A percentile compares a stretch with the other conserved stretches of the same genome.
Conservation (phyloP, 2,888 invertebrate species). For the Malthinus flaveolus region DNA sequence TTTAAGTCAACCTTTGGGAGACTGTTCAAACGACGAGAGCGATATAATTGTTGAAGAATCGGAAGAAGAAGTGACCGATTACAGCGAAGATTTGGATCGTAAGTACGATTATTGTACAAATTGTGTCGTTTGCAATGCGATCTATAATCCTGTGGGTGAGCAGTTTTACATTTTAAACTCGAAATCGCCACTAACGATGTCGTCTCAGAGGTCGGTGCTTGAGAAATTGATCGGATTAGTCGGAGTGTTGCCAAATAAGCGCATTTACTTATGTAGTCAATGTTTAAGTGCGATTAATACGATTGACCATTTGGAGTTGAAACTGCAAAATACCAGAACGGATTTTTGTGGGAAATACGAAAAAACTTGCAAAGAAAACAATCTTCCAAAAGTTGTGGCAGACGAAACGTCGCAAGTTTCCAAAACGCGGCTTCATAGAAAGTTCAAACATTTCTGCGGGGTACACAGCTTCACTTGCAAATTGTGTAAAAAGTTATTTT, state of each 20-base stretch:
- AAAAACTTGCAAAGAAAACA: conserved; percentile 39
- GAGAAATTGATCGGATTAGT: conserved; percentile 44
- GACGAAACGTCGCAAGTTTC: conserved; percentile 10
- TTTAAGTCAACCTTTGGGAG: conserved; percentile 37
- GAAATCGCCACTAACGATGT: conserved; percentile 50
- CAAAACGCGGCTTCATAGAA: conserved; percentile 15
- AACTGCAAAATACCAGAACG: conserved; percentile 44
- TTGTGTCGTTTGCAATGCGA: conserved; percentile 50
- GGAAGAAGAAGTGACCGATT: conserved; percentile 46
- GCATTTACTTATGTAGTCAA: conserved; percentile 48
- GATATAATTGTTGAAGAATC: conserved; percentile 54
- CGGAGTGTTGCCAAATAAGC: conserved; percentile 36
- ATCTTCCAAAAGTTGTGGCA: conserved; percentile 13
- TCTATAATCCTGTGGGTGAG: conserved; percentile 45
- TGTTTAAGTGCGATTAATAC: conserved; percentile 52
- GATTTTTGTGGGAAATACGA: conserved; percentile 46
- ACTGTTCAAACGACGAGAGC: conserved; percentile 49
- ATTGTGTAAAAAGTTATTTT: conserved; percentile 45
- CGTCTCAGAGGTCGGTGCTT: conserved; percentile 49
- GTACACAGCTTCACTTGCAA: conserved; percentile 43
- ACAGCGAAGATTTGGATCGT: conserved; percentile 41
- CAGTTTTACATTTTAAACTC: conserved; percentile 51
- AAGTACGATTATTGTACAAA: conserved; percentile 35
- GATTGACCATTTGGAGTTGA: conserved; percentile 52
- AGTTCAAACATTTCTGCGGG: conserved; percentile 30